Percentiles rank a stretch among this genome's conserved stretches.
These are phyloP conservation scores for Nomia melanderi DNA, from an alignment of 1,140 invertebrate species.

Conservation along the genomic window DNA sequence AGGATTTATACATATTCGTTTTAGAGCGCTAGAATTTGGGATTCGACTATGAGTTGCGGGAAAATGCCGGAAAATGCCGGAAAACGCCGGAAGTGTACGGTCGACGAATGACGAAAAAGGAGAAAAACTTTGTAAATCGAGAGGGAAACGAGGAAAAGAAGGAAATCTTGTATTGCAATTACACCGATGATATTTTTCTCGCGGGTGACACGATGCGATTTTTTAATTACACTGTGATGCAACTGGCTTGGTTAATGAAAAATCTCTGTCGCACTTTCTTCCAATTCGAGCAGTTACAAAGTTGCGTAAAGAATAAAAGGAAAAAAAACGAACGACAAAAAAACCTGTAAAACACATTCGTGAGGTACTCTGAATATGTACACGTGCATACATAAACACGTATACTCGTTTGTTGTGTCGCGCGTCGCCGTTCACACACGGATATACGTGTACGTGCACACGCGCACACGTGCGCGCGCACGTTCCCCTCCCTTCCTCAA, in stretches of 20 bases:
- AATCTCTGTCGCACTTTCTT: constrained; percentile 68
- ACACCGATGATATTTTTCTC: constrained; percentile 19
- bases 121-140: not conserved
- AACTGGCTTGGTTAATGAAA: constrained; percentile 51
- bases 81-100: no score
- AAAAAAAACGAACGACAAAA: constrained; percentile 50
- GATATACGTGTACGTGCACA: constrained; percentile 41
- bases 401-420: constrained; percentile 60
- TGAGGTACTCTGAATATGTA: constrained; percentile 70
- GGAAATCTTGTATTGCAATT: not conserved
- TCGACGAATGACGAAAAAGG: not conserved
- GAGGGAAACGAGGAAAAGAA: not conserved
- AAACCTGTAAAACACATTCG: constrained; percentile 66
- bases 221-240: constrained; percentile 53
- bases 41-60: not conserved
- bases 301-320: constrained; percentile 14
- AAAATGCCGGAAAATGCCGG: not conserved
- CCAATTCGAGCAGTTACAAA: constrained; percentile 53
- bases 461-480: constrained; percentile 1
- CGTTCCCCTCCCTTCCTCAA: not conserved
- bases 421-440: constrained; percentile 40
- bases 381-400: constrained; percentile 70
- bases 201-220: constrained; percentile 10
- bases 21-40: constrained; percentile 17
- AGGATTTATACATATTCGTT: not conserved